A percentile compares a stretch with the other conserved stretches of the same genome.
phyloP scores from a whole-genome alignment of 2,888 invertebrate genomes.

The Colletes collaris region DNA sequence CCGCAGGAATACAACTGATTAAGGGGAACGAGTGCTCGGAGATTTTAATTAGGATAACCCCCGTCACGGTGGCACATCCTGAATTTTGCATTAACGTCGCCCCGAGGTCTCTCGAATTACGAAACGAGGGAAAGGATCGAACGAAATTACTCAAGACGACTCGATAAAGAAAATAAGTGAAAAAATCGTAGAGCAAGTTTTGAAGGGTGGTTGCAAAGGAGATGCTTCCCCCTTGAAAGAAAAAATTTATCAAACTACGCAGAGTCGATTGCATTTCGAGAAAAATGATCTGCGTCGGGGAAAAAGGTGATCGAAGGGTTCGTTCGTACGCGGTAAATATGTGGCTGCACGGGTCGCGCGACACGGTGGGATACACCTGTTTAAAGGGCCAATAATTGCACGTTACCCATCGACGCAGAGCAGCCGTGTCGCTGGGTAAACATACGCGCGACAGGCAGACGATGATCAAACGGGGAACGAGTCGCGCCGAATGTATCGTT shows the following conservation, averaged over 20 bases:
- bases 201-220: too few species aligned
- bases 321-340: background rate
- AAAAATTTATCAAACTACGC: too few species aligned
- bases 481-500: background rate
- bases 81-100: conserved; percentile 71
- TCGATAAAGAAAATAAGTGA: too few species aligned
- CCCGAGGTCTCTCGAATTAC: conserved; percentile 31
- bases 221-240: too few species aligned
- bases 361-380: conserved; percentile 10
- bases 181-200: too few species aligned
- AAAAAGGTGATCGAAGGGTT: background rate
- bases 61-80: conserved; percentile 58
- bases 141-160: too few species aligned
- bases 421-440: too few species aligned
- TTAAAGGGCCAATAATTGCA: conserved; percentile 17
- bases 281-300: too few species aligned
- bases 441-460: too few species aligned
- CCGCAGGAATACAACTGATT: conserved; percentile 28
- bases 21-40: conserved; percentile 59
- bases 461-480: background rate
- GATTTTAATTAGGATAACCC: conserved; percentile 78
- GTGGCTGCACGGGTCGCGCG: background rate
- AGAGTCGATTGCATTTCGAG: too few species aligned
- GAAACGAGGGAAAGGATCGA: conserved; percentile 59
- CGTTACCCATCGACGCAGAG: background rate